Conservation (phyloP, 2,797 vertebrate genomes). For the Atherinosoma microstoma region DNA sequence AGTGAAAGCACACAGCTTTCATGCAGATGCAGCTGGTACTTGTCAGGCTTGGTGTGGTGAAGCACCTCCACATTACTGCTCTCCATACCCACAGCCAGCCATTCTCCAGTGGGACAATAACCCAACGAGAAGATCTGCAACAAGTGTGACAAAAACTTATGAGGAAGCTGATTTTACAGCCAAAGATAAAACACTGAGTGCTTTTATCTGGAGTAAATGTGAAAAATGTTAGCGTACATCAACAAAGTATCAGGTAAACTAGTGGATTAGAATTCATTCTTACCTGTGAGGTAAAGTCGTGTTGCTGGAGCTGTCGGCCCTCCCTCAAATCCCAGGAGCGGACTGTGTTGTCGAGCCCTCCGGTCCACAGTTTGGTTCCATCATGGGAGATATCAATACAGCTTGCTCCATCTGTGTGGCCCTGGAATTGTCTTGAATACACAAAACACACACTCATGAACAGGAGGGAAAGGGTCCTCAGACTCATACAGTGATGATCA, state of each 20-base stretch:
- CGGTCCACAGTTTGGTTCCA: constrained; percentile 97
- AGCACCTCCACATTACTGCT: constrained; percentile 97
- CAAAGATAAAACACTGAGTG: not conserved
- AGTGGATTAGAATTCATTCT: no score
- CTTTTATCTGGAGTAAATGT: not conserved
- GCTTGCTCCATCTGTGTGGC: constrained; percentile 96
- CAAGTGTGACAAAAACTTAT: not conserved
- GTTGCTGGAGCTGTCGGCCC: constrained; percentile 96
- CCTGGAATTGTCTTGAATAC: constrained; percentile 91
- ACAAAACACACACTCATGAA: not conserved
- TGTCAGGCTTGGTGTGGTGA: constrained; percentile 96
- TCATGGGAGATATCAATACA: constrained; percentile 99
- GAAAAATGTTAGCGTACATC: not conserved
- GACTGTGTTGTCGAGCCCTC: constrained; percentile 96
- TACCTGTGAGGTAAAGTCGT: constrained; percentile 99
- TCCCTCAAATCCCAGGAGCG: constrained; percentile 97
- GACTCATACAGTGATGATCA: not conserved
- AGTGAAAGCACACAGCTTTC: constrained; percentile 98
- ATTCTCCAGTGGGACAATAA: constrained; percentile 96
- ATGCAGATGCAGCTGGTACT: constrained; percentile 96
- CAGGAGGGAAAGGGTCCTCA: not conserved
- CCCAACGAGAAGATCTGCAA: constrained; percentile 94
- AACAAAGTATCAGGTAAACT: not conserved
- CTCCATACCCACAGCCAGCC: constrained; percentile 97
- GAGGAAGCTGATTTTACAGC: not conserved